A percentile compares a stretch with the other conserved stretches of the same genome.
Conservation (phyloP, 2,113 vertebrate genomes). For the Myrmophylax atrothorax region DNA sequence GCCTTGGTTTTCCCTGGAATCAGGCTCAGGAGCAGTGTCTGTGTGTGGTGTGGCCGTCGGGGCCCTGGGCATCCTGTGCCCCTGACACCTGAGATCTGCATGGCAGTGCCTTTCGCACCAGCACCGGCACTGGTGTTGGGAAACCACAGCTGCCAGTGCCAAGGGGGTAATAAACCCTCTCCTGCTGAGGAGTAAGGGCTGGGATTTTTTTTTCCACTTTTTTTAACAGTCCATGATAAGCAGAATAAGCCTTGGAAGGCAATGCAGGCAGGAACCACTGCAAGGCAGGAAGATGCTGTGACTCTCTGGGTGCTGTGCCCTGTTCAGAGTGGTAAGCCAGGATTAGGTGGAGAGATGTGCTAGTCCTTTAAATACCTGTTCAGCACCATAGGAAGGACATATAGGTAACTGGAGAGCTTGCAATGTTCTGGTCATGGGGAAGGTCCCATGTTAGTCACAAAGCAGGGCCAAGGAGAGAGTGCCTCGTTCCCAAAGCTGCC, state of each 20-base stretch:
- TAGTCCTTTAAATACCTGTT: neutral
- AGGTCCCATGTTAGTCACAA: neutral
- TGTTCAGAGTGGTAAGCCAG: neutral
- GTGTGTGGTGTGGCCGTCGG: neutral
- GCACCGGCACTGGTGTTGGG: neutral
- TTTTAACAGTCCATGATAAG: neutral
- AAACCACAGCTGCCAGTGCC: constrained; percentile 23
- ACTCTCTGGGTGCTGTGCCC: neutral
- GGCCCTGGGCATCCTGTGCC: neutral
- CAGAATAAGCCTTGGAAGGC: neutral
- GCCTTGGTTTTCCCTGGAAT: fast-evolving
- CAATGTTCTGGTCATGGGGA: neutral
- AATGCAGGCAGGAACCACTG: neutral
- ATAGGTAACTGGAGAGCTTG: neutral
- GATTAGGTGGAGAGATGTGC: neutral
- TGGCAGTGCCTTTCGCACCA: neutral
- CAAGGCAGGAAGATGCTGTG: neutral
- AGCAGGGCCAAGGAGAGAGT: neutral
- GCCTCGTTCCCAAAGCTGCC: neutral
- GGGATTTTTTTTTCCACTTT: neutral
- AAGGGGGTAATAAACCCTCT: constrained; percentile 43
- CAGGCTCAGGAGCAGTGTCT: neutral
- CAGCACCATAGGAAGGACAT: neutral
- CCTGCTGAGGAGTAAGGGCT: constrained; percentile 27
- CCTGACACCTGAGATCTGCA: neutral